phyloP scores from a whole-genome alignment of 2,797 vertebrate species.

The Bryconaethiops microstoma region DNA sequence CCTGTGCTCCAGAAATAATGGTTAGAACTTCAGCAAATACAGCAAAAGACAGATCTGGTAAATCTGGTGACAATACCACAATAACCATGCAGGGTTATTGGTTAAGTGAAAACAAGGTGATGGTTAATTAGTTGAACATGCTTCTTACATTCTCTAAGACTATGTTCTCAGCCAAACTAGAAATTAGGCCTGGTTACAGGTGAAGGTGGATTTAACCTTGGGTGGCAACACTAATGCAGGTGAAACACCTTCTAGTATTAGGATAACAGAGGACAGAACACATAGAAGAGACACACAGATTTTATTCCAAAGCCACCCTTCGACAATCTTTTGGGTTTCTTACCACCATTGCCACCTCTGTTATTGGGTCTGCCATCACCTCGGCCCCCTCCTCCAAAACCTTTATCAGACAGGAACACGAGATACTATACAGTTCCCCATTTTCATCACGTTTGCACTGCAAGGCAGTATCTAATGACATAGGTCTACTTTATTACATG shows the following conservation, averaged over 20 bases:
- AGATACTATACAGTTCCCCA: constrained; percentile 42
- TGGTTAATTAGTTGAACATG: constrained; percentile 30
- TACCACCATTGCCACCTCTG: constrained; percentile 58
- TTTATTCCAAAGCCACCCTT: constrained; percentile 24
- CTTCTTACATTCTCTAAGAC: background rate
- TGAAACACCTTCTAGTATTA: background rate
- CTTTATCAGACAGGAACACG: constrained; percentile 60
- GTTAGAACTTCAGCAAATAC: constrained; percentile 13
- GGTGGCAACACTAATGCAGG: background rate
- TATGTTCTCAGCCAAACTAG: constrained; percentile 10
- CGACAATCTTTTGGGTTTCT: constrained; percentile 51
- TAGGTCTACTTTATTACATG: background rate
- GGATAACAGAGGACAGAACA: background rate
- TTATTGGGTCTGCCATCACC: constrained; percentile 53
- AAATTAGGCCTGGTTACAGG: constrained; percentile 11
- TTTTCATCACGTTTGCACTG: background rate
- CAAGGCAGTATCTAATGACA: background rate
- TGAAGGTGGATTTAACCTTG: constrained; percentile 30
- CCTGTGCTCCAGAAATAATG: background rate
- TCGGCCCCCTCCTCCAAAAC: constrained; percentile 55
- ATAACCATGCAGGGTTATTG: constrained; percentile 41
- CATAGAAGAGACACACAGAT: constrained; percentile 15
- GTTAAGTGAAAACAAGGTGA: constrained; percentile 23
- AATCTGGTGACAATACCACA: constrained; percentile 5
- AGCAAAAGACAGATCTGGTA: constrained; percentile 5